Evolutionary conservation across 2,888 invertebrate genomes (phyloP).

Genomic region (Harmothoe impar): DNA sequence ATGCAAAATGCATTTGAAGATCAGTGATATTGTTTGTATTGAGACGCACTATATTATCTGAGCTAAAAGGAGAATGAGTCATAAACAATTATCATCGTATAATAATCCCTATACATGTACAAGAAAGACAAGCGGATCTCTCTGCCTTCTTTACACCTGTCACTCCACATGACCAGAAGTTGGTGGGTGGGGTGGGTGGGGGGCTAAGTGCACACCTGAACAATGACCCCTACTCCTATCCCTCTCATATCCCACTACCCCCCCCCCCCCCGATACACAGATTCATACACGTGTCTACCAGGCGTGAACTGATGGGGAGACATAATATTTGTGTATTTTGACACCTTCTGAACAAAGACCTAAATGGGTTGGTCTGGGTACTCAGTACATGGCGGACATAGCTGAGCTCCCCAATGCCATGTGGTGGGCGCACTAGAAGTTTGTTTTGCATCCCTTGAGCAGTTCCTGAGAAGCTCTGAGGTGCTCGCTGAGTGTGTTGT

Average conservation of each 20-base stretch:
- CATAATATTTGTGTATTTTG: slow-evolving; percentile 58
- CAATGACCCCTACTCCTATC: not conserved
- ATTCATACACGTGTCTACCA: not conserved
- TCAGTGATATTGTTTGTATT: too few relatives aligned
- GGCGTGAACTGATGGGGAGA: not conserved
- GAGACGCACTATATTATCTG: too few relatives aligned
- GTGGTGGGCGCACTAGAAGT: not conserved
- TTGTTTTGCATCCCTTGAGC: slow-evolving; percentile 12
- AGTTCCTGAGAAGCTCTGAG: not conserved
- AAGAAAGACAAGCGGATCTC: too few relatives aligned
- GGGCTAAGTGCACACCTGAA: not conserved
- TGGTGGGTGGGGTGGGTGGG: not conserved
- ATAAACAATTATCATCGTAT: too few relatives aligned
- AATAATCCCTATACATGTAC: too few relatives aligned
- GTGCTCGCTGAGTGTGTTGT: slow-evolving; percentile 20
- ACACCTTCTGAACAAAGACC: slow-evolving; percentile 17
- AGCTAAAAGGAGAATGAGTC: too few relatives aligned
- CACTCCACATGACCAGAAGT: not conserved
- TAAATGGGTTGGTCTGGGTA: slow-evolving; percentile 32
- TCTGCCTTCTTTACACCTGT: not conserved
- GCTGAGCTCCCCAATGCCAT: not conserved
- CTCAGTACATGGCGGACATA: not conserved
- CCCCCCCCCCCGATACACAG: not conserved
- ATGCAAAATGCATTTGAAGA: too few relatives aligned
- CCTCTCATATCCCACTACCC: not conserved